Evolutionary conservation across 1,140 invertebrate species (phyloP).

Genomic region (Pseudomyrmex flavicornis): DNA sequence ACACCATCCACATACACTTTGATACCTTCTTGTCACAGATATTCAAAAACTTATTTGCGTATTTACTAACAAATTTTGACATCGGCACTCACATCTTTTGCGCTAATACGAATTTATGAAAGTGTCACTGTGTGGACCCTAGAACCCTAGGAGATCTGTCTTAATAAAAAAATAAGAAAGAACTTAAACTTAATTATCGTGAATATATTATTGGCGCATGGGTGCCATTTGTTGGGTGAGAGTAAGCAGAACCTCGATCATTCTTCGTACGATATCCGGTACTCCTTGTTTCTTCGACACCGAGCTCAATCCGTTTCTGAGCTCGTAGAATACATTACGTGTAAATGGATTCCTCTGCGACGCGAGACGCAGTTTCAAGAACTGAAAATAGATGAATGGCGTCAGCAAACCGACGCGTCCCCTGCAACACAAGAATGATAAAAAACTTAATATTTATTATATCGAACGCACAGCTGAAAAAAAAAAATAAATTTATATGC

Average conservation of each 20-base stretch:
- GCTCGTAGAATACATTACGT: slow-evolving; percentile 93
- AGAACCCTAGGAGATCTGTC: slow-evolving; percentile 67
- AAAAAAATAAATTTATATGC: slow-evolving; percentile 87
- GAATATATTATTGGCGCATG: slow-evolving; percentile 74
- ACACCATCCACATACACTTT: not conserved
- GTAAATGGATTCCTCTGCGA: slow-evolving; percentile 98
- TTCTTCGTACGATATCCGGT: slow-evolving; percentile 77
- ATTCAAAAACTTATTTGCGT: slow-evolving; percentile 29
- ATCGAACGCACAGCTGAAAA: not conserved
- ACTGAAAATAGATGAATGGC: slow-evolving; percentile 98
- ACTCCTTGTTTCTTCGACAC: slow-evolving; percentile 75
- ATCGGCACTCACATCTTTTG: slow-evolving; percentile 51
- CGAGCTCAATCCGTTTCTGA: slow-evolving; percentile 75
- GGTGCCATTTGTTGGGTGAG: slow-evolving; percentile 80
- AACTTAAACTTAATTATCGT: slow-evolving; percentile 30
- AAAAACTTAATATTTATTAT: slow-evolving; percentile 17
- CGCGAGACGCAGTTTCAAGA: slow-evolving; percentile 94
- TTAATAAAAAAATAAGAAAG: slow-evolving; percentile 38
- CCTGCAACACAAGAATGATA: slow-evolving; percentile 86
- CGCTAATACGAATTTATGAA: slow-evolving; percentile 51
- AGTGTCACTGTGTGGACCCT: slow-evolving; percentile 67
- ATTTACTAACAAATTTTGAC: slow-evolving; percentile 52
- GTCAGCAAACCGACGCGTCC: slow-evolving; percentile 94
- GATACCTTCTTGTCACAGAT: slow-evolving; percentile 32
- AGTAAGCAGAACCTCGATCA: slow-evolving; percentile 77